Percentiles rank a stretch among this genome's conserved stretches.
Evolutionary conservation across 2,113 vertebrate species (phyloP).

Genomic region (Cnemophilus loriae): DNA sequence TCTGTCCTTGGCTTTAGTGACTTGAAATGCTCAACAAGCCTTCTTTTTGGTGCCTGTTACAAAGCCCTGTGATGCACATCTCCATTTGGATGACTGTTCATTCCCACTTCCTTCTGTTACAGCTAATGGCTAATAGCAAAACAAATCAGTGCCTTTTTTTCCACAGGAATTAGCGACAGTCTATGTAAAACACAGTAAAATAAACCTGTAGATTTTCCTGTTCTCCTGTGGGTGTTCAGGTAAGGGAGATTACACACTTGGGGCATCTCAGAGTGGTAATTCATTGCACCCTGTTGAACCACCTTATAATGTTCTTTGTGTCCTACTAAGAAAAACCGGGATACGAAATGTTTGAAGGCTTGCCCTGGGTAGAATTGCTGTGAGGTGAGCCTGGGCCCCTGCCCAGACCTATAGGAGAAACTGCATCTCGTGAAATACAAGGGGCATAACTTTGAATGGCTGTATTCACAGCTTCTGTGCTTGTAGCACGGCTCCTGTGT

Average conservation of each 20-base stretch:
- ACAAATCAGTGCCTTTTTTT: background rate
- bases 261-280: background rate
- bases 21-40: background rate
- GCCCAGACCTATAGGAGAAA: background rate
- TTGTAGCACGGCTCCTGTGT: background rate
- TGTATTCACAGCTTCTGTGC: background rate
- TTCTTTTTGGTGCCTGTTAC: background rate
- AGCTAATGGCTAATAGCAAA: background rate
- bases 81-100: background rate
- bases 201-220: background rate
- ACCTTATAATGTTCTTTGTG: background rate
- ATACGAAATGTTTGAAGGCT: background rate
- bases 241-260: background rate
- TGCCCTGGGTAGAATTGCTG: background rate
- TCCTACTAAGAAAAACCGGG: background rate
- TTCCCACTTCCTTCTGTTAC: background rate
- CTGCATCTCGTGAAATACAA: background rate
- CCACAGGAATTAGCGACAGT: background rate
- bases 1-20: background rate
- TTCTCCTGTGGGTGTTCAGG: background rate
- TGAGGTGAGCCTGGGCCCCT: background rate
- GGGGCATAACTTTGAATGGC: background rate
- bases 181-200: background rate
- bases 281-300: background rate
- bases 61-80: background rate